These are phyloP conservation scores for Tineola bisselliella DNA, from an alignment of 2,888 invertebrate genomes.

Conservation along the genomic window DNA sequence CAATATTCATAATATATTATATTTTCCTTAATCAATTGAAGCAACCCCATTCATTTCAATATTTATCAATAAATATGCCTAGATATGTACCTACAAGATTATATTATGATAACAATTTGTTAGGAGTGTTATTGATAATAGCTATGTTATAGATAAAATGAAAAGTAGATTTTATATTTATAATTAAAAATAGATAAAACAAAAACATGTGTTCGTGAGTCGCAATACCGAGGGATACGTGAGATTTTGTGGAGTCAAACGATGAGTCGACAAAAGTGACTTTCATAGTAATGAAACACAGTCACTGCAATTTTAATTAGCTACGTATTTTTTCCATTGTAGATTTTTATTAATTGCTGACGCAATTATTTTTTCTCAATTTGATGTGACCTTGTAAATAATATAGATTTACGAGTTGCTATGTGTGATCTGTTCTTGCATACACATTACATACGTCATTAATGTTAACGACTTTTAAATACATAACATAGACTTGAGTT, in stretches of 20 bases:
- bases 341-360: background rate
- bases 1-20: background rate
- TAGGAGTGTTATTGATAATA: background rate
- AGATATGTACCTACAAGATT: background rate
- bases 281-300: too few species aligned
- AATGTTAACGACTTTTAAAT: background rate
- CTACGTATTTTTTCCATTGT: too few species aligned
- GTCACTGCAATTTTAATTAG: too few species aligned
- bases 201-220: too few species aligned
- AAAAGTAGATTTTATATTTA: background rate
- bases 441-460: background rate
- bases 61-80: background rate
- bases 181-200: background rate
- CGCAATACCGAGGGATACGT: too few species aligned
- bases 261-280: too few species aligned
- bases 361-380: background rate
- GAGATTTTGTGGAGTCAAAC: too few species aligned
- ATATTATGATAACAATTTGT: conserved; percentile 2
- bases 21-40: background rate
- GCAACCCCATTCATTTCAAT: background rate
- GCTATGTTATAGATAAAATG: background rate
- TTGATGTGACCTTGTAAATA: background rate
- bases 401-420: background rate
- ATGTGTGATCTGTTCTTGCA: background rate
- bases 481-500: background rate